Evolutionary conservation across 2,888 invertebrate species (phyloP).

Genomic region (Chalcosyrphus nemorum): DNA sequence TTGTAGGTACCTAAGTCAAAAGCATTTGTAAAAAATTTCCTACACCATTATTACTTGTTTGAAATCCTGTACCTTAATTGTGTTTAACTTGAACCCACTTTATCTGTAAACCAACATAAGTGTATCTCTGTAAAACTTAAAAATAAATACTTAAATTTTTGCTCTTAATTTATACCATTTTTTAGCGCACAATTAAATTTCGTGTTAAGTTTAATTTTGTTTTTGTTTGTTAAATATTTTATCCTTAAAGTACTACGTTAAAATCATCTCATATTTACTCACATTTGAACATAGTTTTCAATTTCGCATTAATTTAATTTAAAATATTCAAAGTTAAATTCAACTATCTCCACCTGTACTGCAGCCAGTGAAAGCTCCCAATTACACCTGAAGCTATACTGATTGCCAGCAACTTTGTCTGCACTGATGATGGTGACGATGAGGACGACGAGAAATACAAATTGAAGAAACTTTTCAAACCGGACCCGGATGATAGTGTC

Average conservation of each 20-base stretch:
- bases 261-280: slow-evolving; percentile 60
- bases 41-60: not conserved
- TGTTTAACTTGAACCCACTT: too few relatives aligned
- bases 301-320: slow-evolving; percentile 68
- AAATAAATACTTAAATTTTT: not conserved
- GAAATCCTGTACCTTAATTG: not conserved
- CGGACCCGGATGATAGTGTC: slow-evolving; percentile 79
- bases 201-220: not conserved
- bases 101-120: not conserved
- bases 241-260: slow-evolving; percentile 14
- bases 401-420: slow-evolving; percentile 69
- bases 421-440: slow-evolving; percentile 65
- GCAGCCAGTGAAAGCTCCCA: slow-evolving; percentile 76
- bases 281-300: slow-evolving; percentile 72
- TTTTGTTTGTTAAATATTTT: not conserved
- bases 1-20: not conserved
- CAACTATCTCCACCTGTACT: slow-evolving; percentile 84
- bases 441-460: slow-evolving; percentile 78
- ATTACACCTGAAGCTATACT: slow-evolving; percentile 72
- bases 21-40: not conserved
- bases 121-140: slow-evolving; percentile 1
- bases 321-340: slow-evolving; percentile 73
- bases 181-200: slow-evolving; percentile 30
- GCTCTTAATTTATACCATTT: not conserved
- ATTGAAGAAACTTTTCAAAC: slow-evolving; percentile 79